Percentiles rank a stretch among this genome's conserved stretches.
These are phyloP conservation scores for Ceratosolen solmsi DNA, from an alignment of 1,140 invertebrate genomes.

Conservation along the genomic window DNA sequence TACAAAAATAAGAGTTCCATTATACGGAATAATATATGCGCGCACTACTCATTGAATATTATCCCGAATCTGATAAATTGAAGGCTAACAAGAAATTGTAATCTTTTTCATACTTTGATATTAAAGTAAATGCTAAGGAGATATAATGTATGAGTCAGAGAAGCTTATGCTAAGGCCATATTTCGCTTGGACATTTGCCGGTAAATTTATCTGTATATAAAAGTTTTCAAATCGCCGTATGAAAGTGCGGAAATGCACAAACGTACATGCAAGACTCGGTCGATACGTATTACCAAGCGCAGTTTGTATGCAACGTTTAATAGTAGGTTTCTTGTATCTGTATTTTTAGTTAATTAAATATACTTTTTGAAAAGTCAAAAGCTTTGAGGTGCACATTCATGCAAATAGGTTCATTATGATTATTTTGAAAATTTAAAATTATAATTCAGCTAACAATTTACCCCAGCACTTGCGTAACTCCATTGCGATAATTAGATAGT, in stretches of 20 bases:
- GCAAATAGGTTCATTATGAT: too few relatives aligned
- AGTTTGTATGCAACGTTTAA: neutral
- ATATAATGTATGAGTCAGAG: slow-evolving; percentile 25
- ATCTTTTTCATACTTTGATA: slow-evolving; percentile 19
- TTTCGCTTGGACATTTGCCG: slow-evolving; percentile 35
- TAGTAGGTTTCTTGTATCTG: neutral
- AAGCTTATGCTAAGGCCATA: slow-evolving; percentile 22
- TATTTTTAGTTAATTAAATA: slow-evolving; percentile 13
- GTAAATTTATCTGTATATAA: slow-evolving; percentile 40
- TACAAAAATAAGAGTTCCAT: too few relatives aligned
- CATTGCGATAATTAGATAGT: too few relatives aligned
- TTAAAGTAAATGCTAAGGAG: slow-evolving; percentile 36
- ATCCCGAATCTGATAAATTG: slow-evolving; percentile 22
- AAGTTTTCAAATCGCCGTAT: slow-evolving; percentile 27
- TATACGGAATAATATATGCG: too few relatives aligned
- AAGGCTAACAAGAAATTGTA: slow-evolving; percentile 4
- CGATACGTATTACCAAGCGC: slow-evolving; percentile 7
- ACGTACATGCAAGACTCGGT: slow-evolving; percentile 33
- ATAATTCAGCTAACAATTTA: too few relatives aligned
- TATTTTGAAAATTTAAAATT: too few relatives aligned
- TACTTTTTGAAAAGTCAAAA: neutral
- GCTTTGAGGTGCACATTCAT: neutral
- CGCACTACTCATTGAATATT: slow-evolving; percentile 1
- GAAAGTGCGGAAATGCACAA: slow-evolving; percentile 31
- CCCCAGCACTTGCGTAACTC: too few relatives aligned